Base-by-base conservation (phyloP, 2,113 vertebrate species). In the Sinocyclocheilus grahami region DNA sequence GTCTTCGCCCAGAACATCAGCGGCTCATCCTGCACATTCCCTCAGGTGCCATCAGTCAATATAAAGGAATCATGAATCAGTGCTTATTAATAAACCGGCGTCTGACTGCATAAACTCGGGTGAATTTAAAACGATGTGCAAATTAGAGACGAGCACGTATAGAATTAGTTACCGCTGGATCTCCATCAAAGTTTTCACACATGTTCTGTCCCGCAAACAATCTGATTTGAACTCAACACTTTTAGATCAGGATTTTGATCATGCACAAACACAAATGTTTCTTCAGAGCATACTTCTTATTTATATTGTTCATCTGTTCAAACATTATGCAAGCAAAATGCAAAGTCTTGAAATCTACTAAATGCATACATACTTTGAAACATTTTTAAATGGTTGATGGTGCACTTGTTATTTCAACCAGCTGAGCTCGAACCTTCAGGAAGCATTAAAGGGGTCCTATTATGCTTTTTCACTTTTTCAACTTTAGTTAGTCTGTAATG, bases 11-110 rank as follows among this genome's bases (percentile, higher is more conserved):
- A 72, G 13, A 75, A 58, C n/a, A 75, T 37, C 37, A 37, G 37
- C 37, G 5, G 37, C 37, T 75, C 30, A 37, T 11, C 27, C 77
- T 37, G 27, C 39, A 33, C 12, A 39, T 39, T 78, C 60, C 75
- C 84, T 65, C 46, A 7, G 75, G 84, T 37, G 13, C 60, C 46
- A 69, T 78, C 75, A 51, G 7, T 69, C 75, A 78, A 63, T 65
- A n/a, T 22, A 30, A 46, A 72, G 16, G 18, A 5, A 2, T 78
- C 20, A 58, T 33, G 8, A 33, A 22, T 78, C 7, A 8, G 78
- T 79, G 55, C 20, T 79, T 79, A 13, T 60, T 79, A 60, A 10
- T 20, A 55, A 79, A 37, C 10, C 27, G n/a, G 18, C 16, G 0
- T 39, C 16, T 72, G 69, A 5, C 18, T 39, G 16, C 51, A 78